phyloP scores from a whole-genome alignment of 1,140 invertebrate species.

The Ganaspis sp. region DNA sequence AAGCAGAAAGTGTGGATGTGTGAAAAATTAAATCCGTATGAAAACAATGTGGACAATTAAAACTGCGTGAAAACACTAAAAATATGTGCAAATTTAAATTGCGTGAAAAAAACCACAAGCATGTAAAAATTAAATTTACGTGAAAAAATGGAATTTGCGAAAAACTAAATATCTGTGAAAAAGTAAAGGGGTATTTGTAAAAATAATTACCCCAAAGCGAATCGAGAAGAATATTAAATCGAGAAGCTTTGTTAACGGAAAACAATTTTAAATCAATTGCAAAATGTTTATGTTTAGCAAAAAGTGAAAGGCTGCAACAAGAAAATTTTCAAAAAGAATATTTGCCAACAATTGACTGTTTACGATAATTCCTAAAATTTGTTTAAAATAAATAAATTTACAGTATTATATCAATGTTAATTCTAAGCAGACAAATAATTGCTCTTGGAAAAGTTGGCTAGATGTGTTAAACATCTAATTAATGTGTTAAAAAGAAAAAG shows the following conservation, averaged over 20 bases:
- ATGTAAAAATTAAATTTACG: too few relatives aligned
- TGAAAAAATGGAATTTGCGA: too few relatives aligned
- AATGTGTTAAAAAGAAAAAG: not conserved
- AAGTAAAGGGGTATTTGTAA: too few relatives aligned
- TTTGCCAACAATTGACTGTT: not conserved
- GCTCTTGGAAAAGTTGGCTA: not conserved
- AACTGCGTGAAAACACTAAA: not conserved
- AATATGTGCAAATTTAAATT: too few relatives aligned
- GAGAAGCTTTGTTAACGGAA: not conserved
- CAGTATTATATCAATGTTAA: conserved; percentile 1
- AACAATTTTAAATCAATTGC: conserved; percentile 30
- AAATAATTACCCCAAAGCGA: too few relatives aligned
- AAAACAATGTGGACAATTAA: not conserved
- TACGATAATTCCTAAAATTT: not conserved
- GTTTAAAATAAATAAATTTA: conserved; percentile 4
- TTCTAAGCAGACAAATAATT: not conserved
- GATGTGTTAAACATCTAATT: too few relatives aligned
- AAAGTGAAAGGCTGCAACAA: not conserved
- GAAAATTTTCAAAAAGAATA: not conserved
- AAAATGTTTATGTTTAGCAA: not conserved
- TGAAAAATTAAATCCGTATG: too few relatives aligned
- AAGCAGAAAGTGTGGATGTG: not conserved
- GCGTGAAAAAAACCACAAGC: too few relatives aligned
- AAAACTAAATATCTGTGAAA: not conserved
- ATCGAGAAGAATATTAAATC: not conserved